Conservation (phyloP, 2,888 invertebrate species). For the Druceiella hillmani region DNA sequence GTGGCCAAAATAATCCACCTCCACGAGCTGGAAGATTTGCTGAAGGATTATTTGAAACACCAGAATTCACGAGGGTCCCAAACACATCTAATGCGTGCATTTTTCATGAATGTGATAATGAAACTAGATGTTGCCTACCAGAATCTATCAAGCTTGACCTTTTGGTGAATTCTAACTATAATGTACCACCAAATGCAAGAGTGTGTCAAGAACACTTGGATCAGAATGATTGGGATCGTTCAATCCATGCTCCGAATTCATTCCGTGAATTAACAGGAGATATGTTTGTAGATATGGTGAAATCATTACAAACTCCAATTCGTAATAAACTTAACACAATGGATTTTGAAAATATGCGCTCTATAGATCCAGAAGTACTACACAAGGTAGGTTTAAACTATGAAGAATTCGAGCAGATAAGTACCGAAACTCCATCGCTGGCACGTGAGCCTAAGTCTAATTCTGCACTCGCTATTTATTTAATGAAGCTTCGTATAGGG, state of each 20-base stretch:
- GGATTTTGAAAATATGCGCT: too few relatives aligned
- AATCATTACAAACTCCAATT: background rate
- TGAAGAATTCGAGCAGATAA: too few relatives aligned
- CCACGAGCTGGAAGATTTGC: background rate
- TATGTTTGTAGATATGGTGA: background rate
- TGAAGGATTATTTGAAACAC: background rate
- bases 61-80: background rate
- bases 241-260: background rate
- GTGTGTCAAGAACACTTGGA: slow-evolving; percentile 1
- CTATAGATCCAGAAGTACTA: too few relatives aligned
- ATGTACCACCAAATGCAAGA: background rate
- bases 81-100: background rate
- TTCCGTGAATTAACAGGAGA: background rate
- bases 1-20: background rate
- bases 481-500: too few relatives aligned
- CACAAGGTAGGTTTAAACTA: too few relatives aligned
- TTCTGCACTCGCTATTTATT: too few relatives aligned
- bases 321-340: background rate
- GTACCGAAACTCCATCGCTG: too few relatives aligned
- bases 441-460: too few relatives aligned
- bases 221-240: background rate
- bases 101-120: background rate
- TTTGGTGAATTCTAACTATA: background rate
- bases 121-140: background rate
- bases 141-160: background rate